A percentile compares a stretch with the other conserved stretches of the same genome.
Evolutionary conservation across 1,140 invertebrate species (phyloP).

Genomic region (Meteorus sp.): DNA sequence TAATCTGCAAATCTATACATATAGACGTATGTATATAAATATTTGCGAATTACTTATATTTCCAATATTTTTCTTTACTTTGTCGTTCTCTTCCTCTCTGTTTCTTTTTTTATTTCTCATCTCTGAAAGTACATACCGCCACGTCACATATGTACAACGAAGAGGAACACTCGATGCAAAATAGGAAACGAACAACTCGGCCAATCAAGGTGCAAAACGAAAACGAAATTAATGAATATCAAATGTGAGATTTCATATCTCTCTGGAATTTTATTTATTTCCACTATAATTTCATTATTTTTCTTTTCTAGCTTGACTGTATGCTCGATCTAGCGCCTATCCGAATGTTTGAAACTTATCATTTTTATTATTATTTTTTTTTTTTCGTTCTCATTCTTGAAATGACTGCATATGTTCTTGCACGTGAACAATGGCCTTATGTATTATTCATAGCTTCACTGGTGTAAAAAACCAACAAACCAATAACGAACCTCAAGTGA

Average conservation of each 20-base stretch:
- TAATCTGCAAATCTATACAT: slow-evolving; percentile 1
- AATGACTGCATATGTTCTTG: no score
- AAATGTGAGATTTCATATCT: slow-evolving; percentile 15
- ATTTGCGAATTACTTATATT: slow-evolving; percentile 34
- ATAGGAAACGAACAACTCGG: neutral
- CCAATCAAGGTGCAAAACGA: neutral
- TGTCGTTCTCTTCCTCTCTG: neutral
- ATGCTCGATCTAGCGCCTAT: slow-evolving; percentile 15
- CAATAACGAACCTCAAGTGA: no score
- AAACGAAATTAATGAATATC: slow-evolving; percentile 9
- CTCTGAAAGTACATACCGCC: slow-evolving; percentile 14
- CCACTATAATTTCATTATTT: no score
- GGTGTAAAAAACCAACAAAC: no score
- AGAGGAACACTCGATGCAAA: slow-evolving; percentile 9
- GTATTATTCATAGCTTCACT: no score
- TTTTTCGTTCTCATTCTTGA: no score
- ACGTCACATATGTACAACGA: slow-evolving; percentile 19
- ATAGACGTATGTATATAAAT: slow-evolving; percentile 16
- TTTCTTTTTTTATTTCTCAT: neutral
- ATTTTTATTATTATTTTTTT: no score
- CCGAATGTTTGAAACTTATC: neutral
- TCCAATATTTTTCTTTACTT: slow-evolving; percentile 11
- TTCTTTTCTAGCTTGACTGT: slow-evolving; percentile 17
- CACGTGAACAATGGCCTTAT: no score
- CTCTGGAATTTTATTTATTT: neutral